Evolutionary conservation across 2,797 vertebrate genomes (phyloP), one percentile per base, ranked within the genome.

Genomic region (Pipistrellus nathusii): DNA sequence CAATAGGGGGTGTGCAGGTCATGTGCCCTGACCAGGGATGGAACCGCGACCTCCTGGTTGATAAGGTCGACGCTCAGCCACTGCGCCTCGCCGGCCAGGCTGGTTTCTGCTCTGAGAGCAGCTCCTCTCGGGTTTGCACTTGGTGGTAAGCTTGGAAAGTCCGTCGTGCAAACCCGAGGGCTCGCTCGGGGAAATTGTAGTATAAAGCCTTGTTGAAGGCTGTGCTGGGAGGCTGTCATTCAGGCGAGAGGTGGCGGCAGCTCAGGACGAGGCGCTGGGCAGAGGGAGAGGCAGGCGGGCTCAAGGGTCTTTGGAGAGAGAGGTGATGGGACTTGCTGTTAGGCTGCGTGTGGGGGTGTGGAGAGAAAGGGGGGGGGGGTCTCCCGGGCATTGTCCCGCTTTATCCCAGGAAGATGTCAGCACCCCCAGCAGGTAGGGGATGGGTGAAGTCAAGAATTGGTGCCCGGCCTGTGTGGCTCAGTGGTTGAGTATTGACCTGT

Each of bases 371-470:
- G 66, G 41, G n/a, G 18, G 4, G 66, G 76, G 3, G 1, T 41
- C 66, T 6, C 38, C n/a, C 0, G 23, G 30, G 18, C 25, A 0
- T 66, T 0, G 0, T 15, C 35, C 4, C 2, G 3, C n/a, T 86
- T 17, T 69, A 3, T 66, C 32, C 41, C 20, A 41, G 62, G 27
- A 25, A 7, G 8, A 2, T 20, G 57, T 11, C 1, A 30, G 35
- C 5, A 7, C 11, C 5, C 1, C 18, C 1, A 0, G 3, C 57
- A 59, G 48, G 66, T 0, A 1, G 25, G 57, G 35, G n/a, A 30
- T 0, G 10, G 30, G 51, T 1, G 0, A 12, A 3, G 20, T 21
- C 25, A 2, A 4, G 46, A 51, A 18, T 12, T 51, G 46, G 72
- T 51, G 57, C 57, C 5, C 2, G 57, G 57, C 57, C 57, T 4